Evolutionary conservation across 92 coral and sea anemone species (phyloP).

Genomic region (Zoanthus gigantus): DNA sequence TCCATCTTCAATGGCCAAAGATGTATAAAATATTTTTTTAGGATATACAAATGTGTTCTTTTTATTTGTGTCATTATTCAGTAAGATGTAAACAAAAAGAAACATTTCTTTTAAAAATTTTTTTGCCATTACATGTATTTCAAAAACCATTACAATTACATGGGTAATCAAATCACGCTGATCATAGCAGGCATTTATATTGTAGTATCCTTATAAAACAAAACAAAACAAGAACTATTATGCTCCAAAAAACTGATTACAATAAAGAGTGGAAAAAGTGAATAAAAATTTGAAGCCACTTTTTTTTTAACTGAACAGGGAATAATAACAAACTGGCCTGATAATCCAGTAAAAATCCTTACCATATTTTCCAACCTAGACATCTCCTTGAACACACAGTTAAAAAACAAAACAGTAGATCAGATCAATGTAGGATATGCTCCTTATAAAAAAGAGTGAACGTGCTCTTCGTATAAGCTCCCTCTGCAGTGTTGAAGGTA

Average conservation of each 20-base stretch:
- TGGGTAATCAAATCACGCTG: background rate
- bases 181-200: background rate
- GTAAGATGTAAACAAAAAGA: conserved; percentile 3
- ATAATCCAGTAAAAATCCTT: too few relatives aligned
- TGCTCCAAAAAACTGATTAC: too few relatives aligned
- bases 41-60: too few relatives aligned
- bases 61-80: background rate
- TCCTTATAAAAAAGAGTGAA: conserved; percentile 47
- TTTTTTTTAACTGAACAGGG: too few relatives aligned
- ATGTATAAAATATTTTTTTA: too few relatives aligned
- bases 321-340: too few relatives aligned
- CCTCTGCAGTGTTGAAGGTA: conserved; percentile 65
- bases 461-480: conserved; percentile 44
- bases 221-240: background rate
- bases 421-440: conserved; percentile 53
- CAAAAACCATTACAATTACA: conserved; percentile 9
- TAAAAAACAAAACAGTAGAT: background rate
- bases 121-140: background rate
- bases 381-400: background rate
- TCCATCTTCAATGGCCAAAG: too few relatives aligned
- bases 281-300: too few relatives aligned
- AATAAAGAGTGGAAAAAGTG: too few relatives aligned
- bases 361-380: background rate
- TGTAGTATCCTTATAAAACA: background rate
- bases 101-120: background rate